phyloP scores from a whole-genome alignment of 1,140 invertebrate genomes.

The Mamestra configurata region DNA sequence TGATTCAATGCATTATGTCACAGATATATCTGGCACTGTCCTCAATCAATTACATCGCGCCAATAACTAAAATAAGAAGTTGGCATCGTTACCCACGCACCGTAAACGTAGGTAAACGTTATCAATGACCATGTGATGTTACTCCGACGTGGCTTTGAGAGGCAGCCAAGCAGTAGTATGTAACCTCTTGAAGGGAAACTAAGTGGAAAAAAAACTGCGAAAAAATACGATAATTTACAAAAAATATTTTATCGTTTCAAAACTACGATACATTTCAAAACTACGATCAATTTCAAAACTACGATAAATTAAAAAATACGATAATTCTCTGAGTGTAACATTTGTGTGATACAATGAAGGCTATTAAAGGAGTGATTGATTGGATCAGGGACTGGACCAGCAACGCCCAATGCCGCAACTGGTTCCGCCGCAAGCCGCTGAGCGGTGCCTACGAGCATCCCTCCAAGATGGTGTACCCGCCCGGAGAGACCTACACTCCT shows the following conservation, averaged over 20 bases:
- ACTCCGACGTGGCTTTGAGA: slow-evolving; percentile 29
- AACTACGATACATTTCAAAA: too few species aligned
- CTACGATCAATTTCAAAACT: too few species aligned
- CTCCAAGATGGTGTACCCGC: slow-evolving; percentile 98
- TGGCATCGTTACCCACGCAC: slow-evolving; percentile 14
- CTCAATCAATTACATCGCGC: slow-evolving; percentile 28
- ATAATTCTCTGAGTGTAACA: background rate
- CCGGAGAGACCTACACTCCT: slow-evolving; percentile 93
- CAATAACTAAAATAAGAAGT: slow-evolving; percentile 28
- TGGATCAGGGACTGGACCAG: slow-evolving; percentile 93
- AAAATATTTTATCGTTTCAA: too few species aligned
- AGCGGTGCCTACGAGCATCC: slow-evolving; percentile 95
- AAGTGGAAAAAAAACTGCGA: background rate
- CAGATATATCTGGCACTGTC: slow-evolving; percentile 27
- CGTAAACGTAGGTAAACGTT: slow-evolving; percentile 20
- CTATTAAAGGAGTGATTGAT: slow-evolving; percentile 26
- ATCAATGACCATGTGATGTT: slow-evolving; percentile 20
- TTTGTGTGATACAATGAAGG: slow-evolving; percentile 15
- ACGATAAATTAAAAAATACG: too few species aligned
- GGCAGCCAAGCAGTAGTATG: slow-evolving; percentile 12
- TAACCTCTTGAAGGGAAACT: background rate
- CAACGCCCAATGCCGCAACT: slow-evolving; percentile 95
- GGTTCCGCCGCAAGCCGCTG: slow-evolving; percentile 94
- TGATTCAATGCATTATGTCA: slow-evolving; percentile 22
- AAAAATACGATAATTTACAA: background rate